Conservation (phyloP, 1,140 invertebrate species). For the Spodoptera litura region DNA sequence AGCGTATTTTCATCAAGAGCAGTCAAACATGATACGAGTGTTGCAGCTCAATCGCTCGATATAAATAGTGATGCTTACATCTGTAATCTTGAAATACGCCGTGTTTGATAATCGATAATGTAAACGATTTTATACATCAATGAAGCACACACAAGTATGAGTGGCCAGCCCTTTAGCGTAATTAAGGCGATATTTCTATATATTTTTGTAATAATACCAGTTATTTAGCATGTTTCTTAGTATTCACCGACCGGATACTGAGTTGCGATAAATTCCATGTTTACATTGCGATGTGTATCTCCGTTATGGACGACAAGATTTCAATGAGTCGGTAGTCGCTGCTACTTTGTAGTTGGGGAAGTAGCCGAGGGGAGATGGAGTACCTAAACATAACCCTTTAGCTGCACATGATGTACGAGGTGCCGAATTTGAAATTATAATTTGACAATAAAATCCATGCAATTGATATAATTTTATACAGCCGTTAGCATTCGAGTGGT, state of each 20-base stretch:
- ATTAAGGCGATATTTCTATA: conserved; percentile 67
- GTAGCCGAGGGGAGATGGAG: not conserved
- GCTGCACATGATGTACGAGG: conserved; percentile 58
- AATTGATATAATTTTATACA: conserved; percentile 83
- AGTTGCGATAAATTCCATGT: conserved; percentile 61
- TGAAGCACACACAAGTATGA: conserved; percentile 51
- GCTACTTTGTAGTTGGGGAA: conserved; percentile 22
- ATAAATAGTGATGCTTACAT: conserved; percentile 62
- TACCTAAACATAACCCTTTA: conserved; percentile 52
- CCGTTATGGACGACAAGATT: conserved; percentile 41
- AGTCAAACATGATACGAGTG: conserved; percentile 55
- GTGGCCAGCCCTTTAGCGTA: conserved; percentile 56
- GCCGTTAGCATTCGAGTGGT: conserved; percentile 73
- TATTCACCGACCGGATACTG: conserved; percentile 64
- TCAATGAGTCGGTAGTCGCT: conserved; percentile 37
- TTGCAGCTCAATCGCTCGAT: conserved; percentile 55
- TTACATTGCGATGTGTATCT: conserved; percentile 54
- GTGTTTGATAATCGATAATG: conserved; percentile 65
- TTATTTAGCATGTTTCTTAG: conserved; percentile 67
- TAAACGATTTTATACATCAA: conserved; percentile 66
- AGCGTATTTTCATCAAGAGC: conserved; percentile 52
- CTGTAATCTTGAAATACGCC: conserved; percentile 57
- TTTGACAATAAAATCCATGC: conserved; percentile 76
- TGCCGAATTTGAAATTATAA: conserved; percentile 80
- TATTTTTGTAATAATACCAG: conserved; percentile 56